Evolutionary conservation across 2,113 vertebrate genomes (phyloP).

Genomic region (Phasianus colchicus): DNA sequence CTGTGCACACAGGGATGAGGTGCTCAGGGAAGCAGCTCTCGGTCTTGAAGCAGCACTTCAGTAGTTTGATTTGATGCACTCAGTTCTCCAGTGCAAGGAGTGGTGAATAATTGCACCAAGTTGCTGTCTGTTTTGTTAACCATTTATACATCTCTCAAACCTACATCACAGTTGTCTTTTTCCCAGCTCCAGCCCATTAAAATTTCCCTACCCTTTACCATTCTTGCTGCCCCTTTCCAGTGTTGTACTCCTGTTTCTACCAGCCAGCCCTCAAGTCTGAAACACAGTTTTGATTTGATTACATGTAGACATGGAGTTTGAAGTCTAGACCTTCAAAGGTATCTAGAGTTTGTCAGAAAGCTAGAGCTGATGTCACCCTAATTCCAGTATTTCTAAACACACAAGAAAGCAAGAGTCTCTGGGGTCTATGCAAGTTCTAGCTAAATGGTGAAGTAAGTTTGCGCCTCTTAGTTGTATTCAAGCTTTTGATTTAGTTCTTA

Average conservation of each 20-base stretch:
- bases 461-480: background rate
- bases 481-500: background rate
- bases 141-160: background rate
- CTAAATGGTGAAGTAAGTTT: background rate
- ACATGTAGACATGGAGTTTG: background rate
- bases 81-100: background rate
- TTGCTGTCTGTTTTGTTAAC: background rate
- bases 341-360: background rate
- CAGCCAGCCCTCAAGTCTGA: background rate
- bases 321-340: background rate
- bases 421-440: background rate
- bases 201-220: background rate
- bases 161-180: background rate
- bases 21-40: background rate
- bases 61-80: background rate
- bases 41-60: background rate
- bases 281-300: background rate
- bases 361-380: background rate
- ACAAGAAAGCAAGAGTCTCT: accelerated
- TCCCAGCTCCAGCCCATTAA: background rate
- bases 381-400: background rate
- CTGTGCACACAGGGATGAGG: background rate
- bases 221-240: background rate
- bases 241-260: background rate
- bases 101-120: background rate